A percentile compares a stretch with the other conserved stretches of the same genome.
Evolutionary conservation across 2,113 vertebrate genomes (phyloP).

Genomic region (Pandion haliaetus): DNA sequence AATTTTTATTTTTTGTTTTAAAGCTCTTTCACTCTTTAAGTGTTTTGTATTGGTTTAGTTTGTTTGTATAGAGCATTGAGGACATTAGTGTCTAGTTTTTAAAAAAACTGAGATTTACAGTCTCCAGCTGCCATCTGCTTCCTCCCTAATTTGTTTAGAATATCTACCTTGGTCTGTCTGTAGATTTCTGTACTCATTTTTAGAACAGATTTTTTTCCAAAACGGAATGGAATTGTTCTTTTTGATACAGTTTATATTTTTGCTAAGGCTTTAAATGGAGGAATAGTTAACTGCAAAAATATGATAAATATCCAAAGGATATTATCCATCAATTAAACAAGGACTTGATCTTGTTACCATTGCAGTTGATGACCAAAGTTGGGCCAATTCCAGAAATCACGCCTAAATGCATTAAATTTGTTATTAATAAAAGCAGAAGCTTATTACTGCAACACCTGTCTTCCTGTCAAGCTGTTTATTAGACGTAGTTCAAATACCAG

Average conservation of each 20-base stretch:
- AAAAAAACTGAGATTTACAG: neutral
- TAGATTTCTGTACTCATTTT: neutral
- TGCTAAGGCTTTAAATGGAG: neutral
- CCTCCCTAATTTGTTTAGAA: neutral
- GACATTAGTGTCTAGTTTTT: neutral
- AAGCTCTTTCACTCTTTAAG: neutral
- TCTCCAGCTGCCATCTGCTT: neutral
- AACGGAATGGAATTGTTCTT: neutral
- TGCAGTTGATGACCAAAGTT: neutral
- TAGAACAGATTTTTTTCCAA: neutral
- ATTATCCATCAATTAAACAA: neutral
- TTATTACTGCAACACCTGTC: neutral
- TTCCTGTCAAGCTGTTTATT: neutral
- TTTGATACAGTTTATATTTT: neutral
- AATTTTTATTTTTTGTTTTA: neutral
- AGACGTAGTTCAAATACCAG: neutral
- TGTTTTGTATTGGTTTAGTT: neutral
- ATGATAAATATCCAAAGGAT: neutral
- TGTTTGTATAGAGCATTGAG: neutral
- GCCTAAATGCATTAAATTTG: neutral
- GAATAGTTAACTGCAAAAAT: neutral
- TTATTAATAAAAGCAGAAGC: neutral
- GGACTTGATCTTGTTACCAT: neutral
- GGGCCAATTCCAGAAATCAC: neutral
- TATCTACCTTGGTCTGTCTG: accelerated